Percentiles rank a stretch among this genome's conserved stretches.
Evolutionary conservation across 2,797 vertebrate species (phyloP).

Genomic region (Falco berigora): DNA sequence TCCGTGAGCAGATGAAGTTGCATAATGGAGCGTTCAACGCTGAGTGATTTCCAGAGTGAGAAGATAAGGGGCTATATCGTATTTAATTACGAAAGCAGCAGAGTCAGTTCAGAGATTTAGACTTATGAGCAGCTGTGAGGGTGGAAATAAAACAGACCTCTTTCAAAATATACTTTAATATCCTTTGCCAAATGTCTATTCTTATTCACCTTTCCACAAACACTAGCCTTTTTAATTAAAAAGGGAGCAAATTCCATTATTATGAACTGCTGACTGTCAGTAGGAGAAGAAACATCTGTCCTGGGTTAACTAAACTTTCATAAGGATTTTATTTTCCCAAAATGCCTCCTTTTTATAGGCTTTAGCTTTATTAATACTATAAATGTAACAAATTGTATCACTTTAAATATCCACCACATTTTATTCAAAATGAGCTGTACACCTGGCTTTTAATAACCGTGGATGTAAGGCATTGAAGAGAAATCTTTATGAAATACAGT

Average conservation of each 20-base stretch:
- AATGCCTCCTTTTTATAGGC: background rate
- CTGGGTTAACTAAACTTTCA: background rate
- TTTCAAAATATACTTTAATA: conserved; percentile 22
- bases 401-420: background rate
- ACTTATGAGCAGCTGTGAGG: background rate
- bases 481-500: background rate
- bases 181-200: conserved; percentile 29
- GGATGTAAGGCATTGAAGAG: background rate
- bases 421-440: background rate
- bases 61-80: background rate
- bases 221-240: conserved; percentile 21
- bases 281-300: conserved; percentile 45
- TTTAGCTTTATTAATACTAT: conserved; percentile 22
- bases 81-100: background rate
- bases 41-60: background rate
- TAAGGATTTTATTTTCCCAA: background rate
- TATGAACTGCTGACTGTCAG: conserved; percentile 31
- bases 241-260: conserved; percentile 40
- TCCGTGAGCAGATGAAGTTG: background rate
- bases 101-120: background rate
- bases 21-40: accelerated
- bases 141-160: background rate
- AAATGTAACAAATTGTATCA: background rate
- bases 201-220: conserved; percentile 4
- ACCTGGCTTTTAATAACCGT: background rate